Base-by-base conservation (phyloP, 2,797 vertebrate genomes). In the Hemitrygon akajei region DNA sequence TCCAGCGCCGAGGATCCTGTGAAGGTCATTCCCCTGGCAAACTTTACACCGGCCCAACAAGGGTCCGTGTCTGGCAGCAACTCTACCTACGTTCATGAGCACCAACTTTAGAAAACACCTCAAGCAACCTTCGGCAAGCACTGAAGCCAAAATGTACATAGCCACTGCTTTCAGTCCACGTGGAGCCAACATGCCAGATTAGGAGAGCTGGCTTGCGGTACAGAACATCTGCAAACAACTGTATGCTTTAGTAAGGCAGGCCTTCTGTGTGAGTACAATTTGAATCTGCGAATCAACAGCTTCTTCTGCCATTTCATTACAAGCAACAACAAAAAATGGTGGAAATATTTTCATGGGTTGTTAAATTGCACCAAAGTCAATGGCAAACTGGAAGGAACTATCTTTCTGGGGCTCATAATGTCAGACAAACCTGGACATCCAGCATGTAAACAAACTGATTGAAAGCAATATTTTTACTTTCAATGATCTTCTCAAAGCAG, bases 11-110 rank as follows among this genome's bases (percentile, higher is more conserved):
- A 98, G 95, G 98, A 99, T 89, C 96, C 98, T 0, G 96, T 98
- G 95, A 99, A 99, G 97, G 97, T 98, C 94, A 99, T 99, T 95
- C 97, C 98, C 20, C 96, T 99, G 96, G 98, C 98, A 81, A 99
- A 97, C 95, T 99, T 99, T 94, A 96, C 97, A 27, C 96, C 97
- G 0, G 94, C 96, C 94, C 97, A 97, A 94, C 96, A 97, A 95
- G 95, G 95, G 0, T 95, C 97, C 0, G 95, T 95, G 25, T 95
- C 97, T 1, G 96, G 95, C 66, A 95, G 95, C 69, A 96, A 95
- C 94, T 66, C 96, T 40, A 94, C 97, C 2, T 98, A 98, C 95
- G 94, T 98, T 94, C 97, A 98, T 6, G 98, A 99, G 97, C 97
- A 99, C 97, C 98, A 98, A 96, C 96, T 99, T 96, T 99, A 97